Conservation (phyloP, 1,140 invertebrate species). For the Harpegnathos saltator region DNA sequence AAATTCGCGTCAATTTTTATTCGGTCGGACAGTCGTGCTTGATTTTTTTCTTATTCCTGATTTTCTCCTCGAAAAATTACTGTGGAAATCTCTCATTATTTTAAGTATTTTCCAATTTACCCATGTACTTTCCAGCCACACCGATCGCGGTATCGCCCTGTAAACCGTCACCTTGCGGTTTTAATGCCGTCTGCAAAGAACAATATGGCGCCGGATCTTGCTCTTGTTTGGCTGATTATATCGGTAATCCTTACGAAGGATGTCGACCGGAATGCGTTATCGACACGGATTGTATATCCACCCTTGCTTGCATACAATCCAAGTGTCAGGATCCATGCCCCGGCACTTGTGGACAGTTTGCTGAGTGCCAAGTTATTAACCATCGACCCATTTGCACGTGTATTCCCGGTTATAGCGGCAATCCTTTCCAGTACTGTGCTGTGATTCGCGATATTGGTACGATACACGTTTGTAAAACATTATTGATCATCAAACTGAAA, state of each 20-base stretch:
- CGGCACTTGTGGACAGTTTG: conserved; percentile 88
- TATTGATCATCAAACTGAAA: not conserved
- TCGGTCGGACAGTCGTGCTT: too few relatives aligned
- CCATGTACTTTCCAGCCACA: conserved; percentile 73
- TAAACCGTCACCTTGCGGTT: conserved; percentile 85
- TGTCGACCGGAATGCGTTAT: conserved; percentile 85
- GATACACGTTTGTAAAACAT: conserved; percentile 10
- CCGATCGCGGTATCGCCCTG: conserved; percentile 79
- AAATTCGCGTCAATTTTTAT: not conserved
- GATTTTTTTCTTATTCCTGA: not conserved
- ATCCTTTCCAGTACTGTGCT: conserved; percentile 87
- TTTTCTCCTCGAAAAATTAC: not conserved
- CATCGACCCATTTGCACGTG: conserved; percentile 89
- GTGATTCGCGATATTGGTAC: conserved; percentile 46
- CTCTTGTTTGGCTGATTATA: conserved; percentile 85
- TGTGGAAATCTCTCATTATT: not conserved
- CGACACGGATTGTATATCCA: conserved; percentile 86
- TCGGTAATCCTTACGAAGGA: conserved; percentile 87
- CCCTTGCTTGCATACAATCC: conserved; percentile 83
- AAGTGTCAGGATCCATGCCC: conserved; percentile 85
- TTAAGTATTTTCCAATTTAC: not conserved
- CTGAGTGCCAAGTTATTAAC: conserved; percentile 88
- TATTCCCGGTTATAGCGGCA: conserved; percentile 88
- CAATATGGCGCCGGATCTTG: conserved; percentile 83
- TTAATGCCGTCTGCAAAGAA: conserved; percentile 85